phyloP scores from a whole-genome alignment of 2,797 vertebrate genomes.

The Tragopan temminckii region DNA sequence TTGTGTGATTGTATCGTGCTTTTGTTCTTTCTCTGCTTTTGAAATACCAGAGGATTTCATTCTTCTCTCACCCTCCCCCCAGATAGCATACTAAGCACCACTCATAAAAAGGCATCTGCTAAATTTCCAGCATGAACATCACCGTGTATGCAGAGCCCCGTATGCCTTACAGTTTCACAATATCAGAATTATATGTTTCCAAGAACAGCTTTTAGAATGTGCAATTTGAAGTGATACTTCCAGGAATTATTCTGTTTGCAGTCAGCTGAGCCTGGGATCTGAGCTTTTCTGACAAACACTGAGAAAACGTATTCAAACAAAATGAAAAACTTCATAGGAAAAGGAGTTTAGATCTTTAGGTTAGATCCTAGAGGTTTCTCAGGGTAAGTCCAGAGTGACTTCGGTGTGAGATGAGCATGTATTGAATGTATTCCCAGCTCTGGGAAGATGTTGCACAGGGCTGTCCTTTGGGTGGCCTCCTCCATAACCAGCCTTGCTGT shows the following conservation, averaged over 20 bases:
- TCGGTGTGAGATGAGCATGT: neutral
- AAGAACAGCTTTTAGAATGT: constrained; percentile 11
- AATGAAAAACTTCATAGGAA: neutral
- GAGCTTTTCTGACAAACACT: neutral
- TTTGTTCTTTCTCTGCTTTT: constrained; percentile 11
- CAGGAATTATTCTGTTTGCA: neutral
- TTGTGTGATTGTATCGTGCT: neutral
- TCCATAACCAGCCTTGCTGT: neutral
- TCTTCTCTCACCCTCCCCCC: neutral
- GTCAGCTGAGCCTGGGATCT: neutral
- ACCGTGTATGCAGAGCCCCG: neutral
- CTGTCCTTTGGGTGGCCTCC: neutral
- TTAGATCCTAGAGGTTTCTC: neutral
- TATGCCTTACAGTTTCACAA: neutral
- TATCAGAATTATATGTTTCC: constrained; percentile 18
- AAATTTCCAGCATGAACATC: neutral
- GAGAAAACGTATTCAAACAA: neutral
- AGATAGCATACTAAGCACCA: neutral
- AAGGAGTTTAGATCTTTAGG: neutral
- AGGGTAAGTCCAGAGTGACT: neutral
- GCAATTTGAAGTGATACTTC: neutral
- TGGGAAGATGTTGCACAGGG: neutral
- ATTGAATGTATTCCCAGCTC: neutral
- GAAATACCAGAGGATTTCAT: neutral
- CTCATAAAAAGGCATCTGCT: neutral